phyloP scores from a whole-genome alignment of 2,113 vertebrate species.

The Oriolus oriolus region DNA sequence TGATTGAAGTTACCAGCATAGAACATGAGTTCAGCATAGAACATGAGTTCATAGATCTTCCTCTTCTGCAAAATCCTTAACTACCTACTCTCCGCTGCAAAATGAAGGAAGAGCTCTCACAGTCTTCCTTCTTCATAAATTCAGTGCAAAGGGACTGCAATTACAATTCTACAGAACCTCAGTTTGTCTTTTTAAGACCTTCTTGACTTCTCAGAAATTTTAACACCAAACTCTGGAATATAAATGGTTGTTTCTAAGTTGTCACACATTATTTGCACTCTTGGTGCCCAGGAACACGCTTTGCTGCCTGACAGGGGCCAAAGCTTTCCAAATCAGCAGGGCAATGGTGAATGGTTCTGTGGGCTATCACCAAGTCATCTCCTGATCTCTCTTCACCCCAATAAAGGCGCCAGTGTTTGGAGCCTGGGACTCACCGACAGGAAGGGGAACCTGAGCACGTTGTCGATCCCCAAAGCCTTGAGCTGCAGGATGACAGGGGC shows the following conservation, averaged over 20 bases:
- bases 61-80: not conserved
- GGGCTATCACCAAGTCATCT: not conserved
- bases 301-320: not conserved
- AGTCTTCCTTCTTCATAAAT: not conserved
- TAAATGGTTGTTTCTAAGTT: not conserved
- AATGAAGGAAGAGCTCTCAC: not conserved
- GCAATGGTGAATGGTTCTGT: not conserved
- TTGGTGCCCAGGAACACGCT: not conserved
- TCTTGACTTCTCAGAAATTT: not conserved
- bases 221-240: not conserved
- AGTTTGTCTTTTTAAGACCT: not conserved
- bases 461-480: conserved; percentile 96
- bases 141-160: not conserved
- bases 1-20: not conserved
- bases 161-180: not conserved
- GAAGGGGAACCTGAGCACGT: conserved; percentile 95
- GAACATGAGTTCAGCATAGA: not conserved
- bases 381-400: not conserved
- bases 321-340: not conserved
- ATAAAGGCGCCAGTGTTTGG: not conserved
- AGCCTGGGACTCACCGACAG: conserved; percentile 83
- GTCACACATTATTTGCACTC: not conserved
- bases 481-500: conserved; percentile 96
- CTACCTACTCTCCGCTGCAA: not conserved
- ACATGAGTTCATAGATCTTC: not conserved